A percentile compares a stretch with the other conserved stretches of the same genome.
Conservation (phyloP, 2,888 invertebrate species). For the Cloeon dipterum region DNA sequence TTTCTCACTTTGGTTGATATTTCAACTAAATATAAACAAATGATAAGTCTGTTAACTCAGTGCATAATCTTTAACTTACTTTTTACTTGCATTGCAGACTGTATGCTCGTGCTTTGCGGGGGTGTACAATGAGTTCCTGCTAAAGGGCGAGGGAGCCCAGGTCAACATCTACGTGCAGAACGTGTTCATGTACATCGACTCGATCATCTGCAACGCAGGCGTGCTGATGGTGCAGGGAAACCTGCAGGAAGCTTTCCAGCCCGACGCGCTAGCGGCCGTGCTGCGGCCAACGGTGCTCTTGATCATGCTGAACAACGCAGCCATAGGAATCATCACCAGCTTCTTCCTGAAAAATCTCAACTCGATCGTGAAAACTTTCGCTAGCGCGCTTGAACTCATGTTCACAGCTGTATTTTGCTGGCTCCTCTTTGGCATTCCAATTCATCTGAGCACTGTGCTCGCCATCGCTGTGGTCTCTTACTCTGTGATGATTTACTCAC, state of each 20-base stretch:
- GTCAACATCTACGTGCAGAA: conserved; percentile 85
- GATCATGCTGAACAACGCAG: conserved; percentile 71
- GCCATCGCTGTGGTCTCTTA: conserved; percentile 63
- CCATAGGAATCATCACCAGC: conserved; percentile 81
- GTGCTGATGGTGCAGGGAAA: conserved; percentile 45
- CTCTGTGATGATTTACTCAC: conserved; percentile 69
- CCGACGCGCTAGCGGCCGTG: conserved; percentile 27
- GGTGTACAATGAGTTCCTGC: conserved; percentile 83
- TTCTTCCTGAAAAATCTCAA: conserved; percentile 82
- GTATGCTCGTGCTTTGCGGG: conserved; percentile 86
- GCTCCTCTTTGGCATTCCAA: conserved; percentile 61
- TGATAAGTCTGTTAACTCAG: no score
- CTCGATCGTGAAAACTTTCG: conserved; percentile 88
- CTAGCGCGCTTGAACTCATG: conserved; percentile 74
- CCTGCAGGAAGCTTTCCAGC: conserved; percentile 31
- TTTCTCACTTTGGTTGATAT: no score
- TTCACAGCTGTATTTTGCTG: conserved; percentile 78
- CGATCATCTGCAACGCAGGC: conserved; percentile 70
- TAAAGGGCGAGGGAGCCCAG: conserved; percentile 63
- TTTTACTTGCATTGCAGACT: conserved; percentile 36
- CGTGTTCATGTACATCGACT: conserved; percentile 86
- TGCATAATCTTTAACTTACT: no score
- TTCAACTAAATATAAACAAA: no score
- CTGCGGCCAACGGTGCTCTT: conserved; percentile 46
- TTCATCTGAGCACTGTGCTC: conserved; percentile 55